These are phyloP conservation scores for Tenualosa thibaudeaui DNA, from an alignment of 2,797 vertebrate genomes.

Conservation along the genomic window DNA sequence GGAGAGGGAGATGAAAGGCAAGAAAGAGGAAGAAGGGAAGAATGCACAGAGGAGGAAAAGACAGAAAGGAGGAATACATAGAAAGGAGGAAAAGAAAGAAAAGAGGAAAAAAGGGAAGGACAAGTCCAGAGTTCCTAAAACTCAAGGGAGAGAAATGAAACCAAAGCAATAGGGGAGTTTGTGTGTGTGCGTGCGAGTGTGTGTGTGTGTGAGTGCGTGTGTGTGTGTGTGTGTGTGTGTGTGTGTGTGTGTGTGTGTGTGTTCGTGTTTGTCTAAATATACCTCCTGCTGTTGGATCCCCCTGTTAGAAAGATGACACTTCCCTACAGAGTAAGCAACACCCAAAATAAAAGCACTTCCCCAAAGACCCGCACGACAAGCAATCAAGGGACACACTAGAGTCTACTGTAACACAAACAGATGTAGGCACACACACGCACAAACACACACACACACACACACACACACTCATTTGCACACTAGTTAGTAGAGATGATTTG, in stretches of 20 bases:
- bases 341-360: constrained; percentile 76
- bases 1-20: background rate
- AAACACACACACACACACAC: background rate
- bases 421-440: constrained; percentile 48
- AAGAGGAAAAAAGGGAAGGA: too few relatives aligned
- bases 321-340: constrained; percentile 57
- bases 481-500: background rate
- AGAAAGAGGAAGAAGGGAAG: too few relatives aligned
- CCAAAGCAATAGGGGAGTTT: background rate
- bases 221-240: background rate
- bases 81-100: too few relatives aligned
- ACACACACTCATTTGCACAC: background rate
- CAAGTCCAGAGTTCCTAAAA: too few relatives aligned
- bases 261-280: constrained; percentile 64
- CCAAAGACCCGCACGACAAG: constrained; percentile 66
- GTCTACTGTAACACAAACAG: background rate
- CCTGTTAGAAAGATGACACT: constrained; percentile 71
- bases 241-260: background rate
- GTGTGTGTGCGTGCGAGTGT: too few relatives aligned
- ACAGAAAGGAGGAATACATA: background rate
- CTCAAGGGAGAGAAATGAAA: background rate
- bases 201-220: too few relatives aligned
- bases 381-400: constrained; percentile 59
- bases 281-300: constrained; percentile 56
- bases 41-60: background rate